These are phyloP conservation scores for Campopleginae sp. DNA, from an alignment of 2,888 invertebrate genomes.

Conservation along the genomic window DNA sequence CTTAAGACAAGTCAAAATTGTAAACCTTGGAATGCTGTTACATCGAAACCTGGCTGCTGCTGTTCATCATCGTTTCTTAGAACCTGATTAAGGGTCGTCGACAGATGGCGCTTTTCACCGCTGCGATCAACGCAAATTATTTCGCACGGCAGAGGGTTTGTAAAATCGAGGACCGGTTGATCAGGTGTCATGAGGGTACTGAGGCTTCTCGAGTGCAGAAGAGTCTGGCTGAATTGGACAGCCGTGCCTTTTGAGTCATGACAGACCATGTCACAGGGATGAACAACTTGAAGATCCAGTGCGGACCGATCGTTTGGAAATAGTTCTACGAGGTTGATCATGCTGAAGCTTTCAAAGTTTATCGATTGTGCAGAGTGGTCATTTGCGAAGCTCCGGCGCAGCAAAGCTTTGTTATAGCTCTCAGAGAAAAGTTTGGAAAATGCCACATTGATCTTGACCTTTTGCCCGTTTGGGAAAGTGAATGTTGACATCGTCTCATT, in stretches of 20 bases:
- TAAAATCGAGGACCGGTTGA: constrained; percentile 70
- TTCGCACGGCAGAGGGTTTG: constrained; percentile 67
- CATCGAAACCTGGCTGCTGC: constrained; percentile 44
- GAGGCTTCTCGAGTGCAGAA: constrained; percentile 62
- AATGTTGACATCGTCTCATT: constrained; percentile 68
- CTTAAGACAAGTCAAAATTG: constrained; percentile 58
- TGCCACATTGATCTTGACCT: constrained; percentile 70
- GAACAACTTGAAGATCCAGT: constrained; percentile 66
- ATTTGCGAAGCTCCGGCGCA: constrained; percentile 65
- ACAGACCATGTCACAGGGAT: constrained; percentile 72
- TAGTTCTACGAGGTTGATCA: constrained; percentile 69
- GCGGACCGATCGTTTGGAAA: constrained; percentile 64
- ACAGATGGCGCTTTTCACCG: constrained; percentile 65
- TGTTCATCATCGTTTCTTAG: constrained; percentile 57
- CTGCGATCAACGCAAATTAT: constrained; percentile 68
- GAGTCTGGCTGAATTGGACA: constrained; percentile 69
- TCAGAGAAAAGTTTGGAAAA: constrained; percentile 70
- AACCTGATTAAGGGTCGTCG: constrained; percentile 65
- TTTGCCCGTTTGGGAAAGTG: constrained; percentile 71
- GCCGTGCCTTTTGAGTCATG: constrained; percentile 69
- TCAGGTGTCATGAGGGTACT: constrained; percentile 70
- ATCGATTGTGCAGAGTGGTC: constrained; percentile 67
- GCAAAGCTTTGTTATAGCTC: constrained; percentile 68
- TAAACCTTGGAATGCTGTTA: constrained; percentile 64
- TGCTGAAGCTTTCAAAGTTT: constrained; percentile 71